Evolutionary conservation across 2,113 vertebrate genomes (phyloP).

Genomic region (Columba janthina): DNA sequence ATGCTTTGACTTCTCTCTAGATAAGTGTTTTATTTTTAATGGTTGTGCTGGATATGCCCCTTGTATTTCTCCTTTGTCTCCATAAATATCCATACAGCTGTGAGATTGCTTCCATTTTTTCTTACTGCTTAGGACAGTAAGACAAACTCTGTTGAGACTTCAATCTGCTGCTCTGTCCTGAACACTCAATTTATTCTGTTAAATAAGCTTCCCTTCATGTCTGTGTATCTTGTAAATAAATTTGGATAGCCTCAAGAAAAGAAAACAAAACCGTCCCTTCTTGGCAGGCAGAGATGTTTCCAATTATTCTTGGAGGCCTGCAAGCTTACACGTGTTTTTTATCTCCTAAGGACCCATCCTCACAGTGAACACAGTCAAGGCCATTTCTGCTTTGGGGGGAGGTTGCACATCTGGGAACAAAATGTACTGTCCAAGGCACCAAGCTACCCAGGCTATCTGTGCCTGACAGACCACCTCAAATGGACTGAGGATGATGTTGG

Average conservation of each 20-base stretch:
- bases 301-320: conserved; percentile 8
- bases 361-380: not conserved
- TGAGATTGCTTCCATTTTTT: not conserved
- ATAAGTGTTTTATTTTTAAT: not conserved
- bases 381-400: not conserved
- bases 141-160: not conserved
- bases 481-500: not conserved
- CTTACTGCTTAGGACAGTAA: not conserved
- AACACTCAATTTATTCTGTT: not conserved
- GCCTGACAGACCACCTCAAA: not conserved
- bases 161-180: not conserved
- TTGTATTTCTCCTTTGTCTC: not conserved
- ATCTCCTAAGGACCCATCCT: not conserved
- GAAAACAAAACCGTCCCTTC: not conserved
- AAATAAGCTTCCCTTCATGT: not conserved
- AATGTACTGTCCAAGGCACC: not conserved
- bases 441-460: not conserved
- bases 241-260: not conserved
- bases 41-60: not conserved
- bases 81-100: not conserved
- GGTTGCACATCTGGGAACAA: not conserved
- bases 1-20: not conserved
- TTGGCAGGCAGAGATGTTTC: conserved; percentile 24
- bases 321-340: conserved; percentile 12
- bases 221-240: conserved; percentile 36